Evolutionary conservation across 1,140 invertebrate genomes (phyloP), one percentile per base, ranked within the genome.

Genomic region (Trinorchestia longiramus): DNA sequence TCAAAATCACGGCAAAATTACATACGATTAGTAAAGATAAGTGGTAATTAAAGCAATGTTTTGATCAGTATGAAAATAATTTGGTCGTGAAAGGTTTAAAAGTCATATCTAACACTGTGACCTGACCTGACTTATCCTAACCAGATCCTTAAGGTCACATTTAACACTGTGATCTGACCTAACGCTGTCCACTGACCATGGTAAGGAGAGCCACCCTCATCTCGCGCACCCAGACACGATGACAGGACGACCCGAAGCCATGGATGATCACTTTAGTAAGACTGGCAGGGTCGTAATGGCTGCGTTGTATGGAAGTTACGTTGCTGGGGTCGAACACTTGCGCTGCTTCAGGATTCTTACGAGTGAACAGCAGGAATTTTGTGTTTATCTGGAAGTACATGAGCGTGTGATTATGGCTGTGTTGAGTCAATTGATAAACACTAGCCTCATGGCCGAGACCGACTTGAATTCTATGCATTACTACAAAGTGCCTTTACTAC

Each of bases 261-360:
- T 99, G 99, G 0, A 99, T 98, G 96, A 99, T 98, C 43, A 99
- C 98, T 97, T 99, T 99, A 40, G 98, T 98, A 0, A 98, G 98
- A n/a, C 98, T 97, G 8, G 98, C 98, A 28, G 97, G 97, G 97
- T 98, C 98, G 97, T 98, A 98, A 97, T 98, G 98, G 95, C 98
- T 97, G 87, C 98, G 98, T 23, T 98, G 97, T n/a, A 98, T 97
- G 95, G 96, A 96, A n/a, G 96, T 96, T 41, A 95, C 98, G 96
- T 97, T 97, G 36, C 97, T 96, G 45, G 97, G 97, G 41, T 97
- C 96, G 96, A 97, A 96, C 0, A 97, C 95, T 87, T 97, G 97
- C 15, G 97, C 97, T 23, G 96, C 95, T 15, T 97, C 97, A 0
- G 96, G 96, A 96, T 97, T 97, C 41, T 97, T 96, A 77, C 97